phyloP scores from a whole-genome alignment of 2,113 vertebrate genomes.

The Grantiella picta region DNA sequence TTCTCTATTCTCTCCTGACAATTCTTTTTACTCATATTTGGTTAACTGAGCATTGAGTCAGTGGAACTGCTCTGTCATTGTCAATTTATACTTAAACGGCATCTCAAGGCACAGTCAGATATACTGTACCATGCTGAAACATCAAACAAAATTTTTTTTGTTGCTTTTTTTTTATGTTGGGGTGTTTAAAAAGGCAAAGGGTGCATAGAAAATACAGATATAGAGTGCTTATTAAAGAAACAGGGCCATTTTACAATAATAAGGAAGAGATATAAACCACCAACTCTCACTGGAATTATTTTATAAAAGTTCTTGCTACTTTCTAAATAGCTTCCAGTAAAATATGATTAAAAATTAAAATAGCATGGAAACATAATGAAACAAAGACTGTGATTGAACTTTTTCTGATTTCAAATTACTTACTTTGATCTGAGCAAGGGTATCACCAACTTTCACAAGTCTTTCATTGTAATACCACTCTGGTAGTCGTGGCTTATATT shows the following conservation, averaged over 20 bases:
- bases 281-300: not conserved
- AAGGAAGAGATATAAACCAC: not conserved
- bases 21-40: not conserved
- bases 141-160: not conserved
- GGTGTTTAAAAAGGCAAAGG: not conserved
- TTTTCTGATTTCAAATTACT: conserved; percentile 8
- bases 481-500: conserved; percentile 85
- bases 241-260: not conserved
- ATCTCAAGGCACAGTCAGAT: not conserved
- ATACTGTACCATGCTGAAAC: not conserved
- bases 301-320: not conserved
- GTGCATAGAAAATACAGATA: not conserved
- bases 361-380: not conserved
- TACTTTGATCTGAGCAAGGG: conserved; percentile 85
- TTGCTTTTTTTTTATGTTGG: no score
- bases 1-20: not conserved
- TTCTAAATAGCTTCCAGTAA: not conserved
- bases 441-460: conserved; percentile 85
- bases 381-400: not conserved
- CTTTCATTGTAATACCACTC: conserved; percentile 80
- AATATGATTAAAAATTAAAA: conserved; percentile 10
- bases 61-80: not conserved
- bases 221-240: not conserved
- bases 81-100: not conserved
- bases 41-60: not conserved